Base-by-base conservation (phyloP, 2,113 vertebrate genomes). In the Acrocephalus arundinaceus region DNA sequence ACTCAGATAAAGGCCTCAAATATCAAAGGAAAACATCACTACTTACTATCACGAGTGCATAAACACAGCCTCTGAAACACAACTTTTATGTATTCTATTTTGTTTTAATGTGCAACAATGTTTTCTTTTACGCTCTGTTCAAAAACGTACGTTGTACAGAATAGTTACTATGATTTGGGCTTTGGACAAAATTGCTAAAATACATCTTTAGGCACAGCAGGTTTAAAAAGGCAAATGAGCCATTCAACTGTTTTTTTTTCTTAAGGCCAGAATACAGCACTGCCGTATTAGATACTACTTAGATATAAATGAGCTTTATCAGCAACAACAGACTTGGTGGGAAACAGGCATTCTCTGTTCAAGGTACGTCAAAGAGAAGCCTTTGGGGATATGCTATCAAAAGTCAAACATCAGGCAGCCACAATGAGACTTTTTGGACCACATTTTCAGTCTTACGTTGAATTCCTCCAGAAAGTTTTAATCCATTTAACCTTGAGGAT, bases 301-400 rank as follows among this genome's bases (percentile, higher is more conserved):
- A n/a, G 94, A 91, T 87, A 94, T 2, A 87, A 66, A 79, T 1
- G 39, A 91, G 81, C 85, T 94, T 91, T 92, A 92, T 87, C 96
- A 91, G 87, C 91, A 95, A 49, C 76, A 92, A 67, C 80, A 89
- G 89, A 55, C 77, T 91, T 85, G 0, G 0, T 87, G 91, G 77
- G 84, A 95, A 94, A 95, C 80, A 94, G 94, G 62, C 13, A 6
- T 46, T 43, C 77, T 72, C 80, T 92, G 91, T 92, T 89, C 58
- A 75, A 58, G 70, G 72, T 37, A 85, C 4, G 24, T 87, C 93
- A 95, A 68, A 89, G 87, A 92, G 80, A 87, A 92, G 33, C 54
- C 94, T 94, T 94, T 45, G 45, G 93, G 87, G 91, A 94, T 87
- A 86, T 71, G 52, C 76, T 93, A 93, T 94, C 93, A 78, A 15